Base-by-base conservation (phyloP, 2,797 vertebrate genomes). In the Gallinago solitaria region DNA sequence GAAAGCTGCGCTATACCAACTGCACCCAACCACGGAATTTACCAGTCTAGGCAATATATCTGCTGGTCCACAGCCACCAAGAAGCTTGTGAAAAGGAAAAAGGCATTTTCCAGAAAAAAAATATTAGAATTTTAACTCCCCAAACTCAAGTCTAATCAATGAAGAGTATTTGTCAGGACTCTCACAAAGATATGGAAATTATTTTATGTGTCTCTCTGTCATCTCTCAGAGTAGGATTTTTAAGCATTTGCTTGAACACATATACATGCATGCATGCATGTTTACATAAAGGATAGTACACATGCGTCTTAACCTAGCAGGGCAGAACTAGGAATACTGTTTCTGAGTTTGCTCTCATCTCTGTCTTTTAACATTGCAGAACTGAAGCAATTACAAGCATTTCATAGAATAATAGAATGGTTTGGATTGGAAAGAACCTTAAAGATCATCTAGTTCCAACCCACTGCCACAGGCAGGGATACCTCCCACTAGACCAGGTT, bases 221-320 rank as follows among this genome's bases (percentile, higher is more conserved):
- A n/a, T 28, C 17, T 56, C 11, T 19, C 28, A 87, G 75, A 60
- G 60, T 6, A 47, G 8, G 10, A 57, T 75, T 71, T 83, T 60
- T 53, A 91, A 84, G 9, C 16, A 53, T 6, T 16, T 76, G 20
- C 23, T 68, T n/a, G 7, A 45, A 53, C 18, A 54, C 13, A 35
- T 28, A 50, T 9, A 50, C 16, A 48, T 19, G 9, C 4, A 6
- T 21, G 7, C 16, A 65, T 2, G 2, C 14, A 53, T 0, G 0
- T 64, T 86, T 81, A 18, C 6, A 11, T 39, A 25, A 1, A 43
- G 16, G 2, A 53, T 50, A 43, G 28, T 39, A 17, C 15, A 76
- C 2, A 2, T 13, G 28, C 4, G 25, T 59, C 5, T 73, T 68
- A 79, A 53, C 6, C 18, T 57, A 43, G 7, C 16, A 50, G 9